Evolutionary conservation across 2,797 vertebrate genomes (phyloP), one percentile per base, ranked within the genome.

Genomic region (Poecilia wingei): DNA sequence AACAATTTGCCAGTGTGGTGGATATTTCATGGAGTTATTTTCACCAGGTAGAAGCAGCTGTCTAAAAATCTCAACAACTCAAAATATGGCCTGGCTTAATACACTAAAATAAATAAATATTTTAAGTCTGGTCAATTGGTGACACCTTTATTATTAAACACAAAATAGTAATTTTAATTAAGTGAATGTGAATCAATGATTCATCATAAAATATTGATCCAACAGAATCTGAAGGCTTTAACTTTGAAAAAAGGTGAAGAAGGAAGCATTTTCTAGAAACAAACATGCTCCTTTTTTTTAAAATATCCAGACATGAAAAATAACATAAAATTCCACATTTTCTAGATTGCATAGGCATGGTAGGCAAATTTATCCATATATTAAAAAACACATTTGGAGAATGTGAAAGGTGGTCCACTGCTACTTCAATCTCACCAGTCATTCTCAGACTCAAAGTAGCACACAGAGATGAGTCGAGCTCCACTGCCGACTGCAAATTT

Each of bases 401-500:
- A 61, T 33, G 28, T 16, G 57, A 33, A 61, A 61, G 1, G 2
- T 33, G 31, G 1, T 36, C 36, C 13, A n/a, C 39, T 46, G 33
- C 59, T 47, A 10, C 47, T 69, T 69, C 5, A 36, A 49, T 55
- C 97, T 96, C 89, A 99, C 98, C 98, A 99, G 93, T 99, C 98
- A 64, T 99, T 99, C 95, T 99, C 98, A 83, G 98, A 98, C 88
- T 99, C 98, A 79, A 99, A 99, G 95, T 99, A 99, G 94, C 98
- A 99, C 83, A 99, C 98, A 0, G 98, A 99, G 93, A 99, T 99
- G 91, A 99, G 98, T 16, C 98, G 96, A 36, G 98, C 98, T 43
- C 98, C 98, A 9, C 98, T 99, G 72, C 98, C 98, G 68, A 99
- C 98, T 0, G 98, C 98, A 89, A 99, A 99, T 92, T 99, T 99